Base-by-base conservation (phyloP, 2,797 vertebrate species). In the Enteromius thamalakanensis region DNA sequence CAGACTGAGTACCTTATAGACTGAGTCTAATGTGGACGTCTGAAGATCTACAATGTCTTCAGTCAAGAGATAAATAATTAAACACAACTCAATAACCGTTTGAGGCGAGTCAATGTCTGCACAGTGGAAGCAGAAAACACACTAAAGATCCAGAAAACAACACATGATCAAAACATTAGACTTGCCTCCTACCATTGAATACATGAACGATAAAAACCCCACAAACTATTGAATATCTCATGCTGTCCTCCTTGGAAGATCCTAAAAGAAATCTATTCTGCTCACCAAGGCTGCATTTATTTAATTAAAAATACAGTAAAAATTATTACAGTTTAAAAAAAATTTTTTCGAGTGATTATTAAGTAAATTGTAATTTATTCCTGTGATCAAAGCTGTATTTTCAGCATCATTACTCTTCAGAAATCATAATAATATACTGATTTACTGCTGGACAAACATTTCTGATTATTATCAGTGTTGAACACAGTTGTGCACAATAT, bases 1-100 rank as follows among this genome's bases (percentile, higher is more conserved):
- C 40, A 47, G n/a, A n/a, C n/a, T n/a, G n/a, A 3, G 1, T 7
- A 4, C n/a, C 68, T 47, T 47, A 4, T 15, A 70, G 40, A 26
- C 12, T 2, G 4, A 14, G 6, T 45, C 40, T 23, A 40, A 12
- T 12, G 67, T 23, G 23, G 26, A 45, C 0, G 40, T 23, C 15
- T 29, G n/a, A 47, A 71, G 69, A 71, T 47, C 69, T 71, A 29
- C 42, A 49, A 29, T 29, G 42, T 29, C 42, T 26, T 17, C 15
- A 49, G 69, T 71, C 14, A 71, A 47, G 42, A 49, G 23, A 71
- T 71, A 49, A 71, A 71, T 71, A 71, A 71, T 29, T 45, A 23
- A 71, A 71, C 69, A 29, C 11, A 4, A 71, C 23, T 71, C 42
- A 49, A 49, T 71, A 71, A 29, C 3, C 0, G 3, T 70, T 70